Base-by-base conservation (phyloP, 2,888 invertebrate genomes). In the Rapana venosa region DNA sequence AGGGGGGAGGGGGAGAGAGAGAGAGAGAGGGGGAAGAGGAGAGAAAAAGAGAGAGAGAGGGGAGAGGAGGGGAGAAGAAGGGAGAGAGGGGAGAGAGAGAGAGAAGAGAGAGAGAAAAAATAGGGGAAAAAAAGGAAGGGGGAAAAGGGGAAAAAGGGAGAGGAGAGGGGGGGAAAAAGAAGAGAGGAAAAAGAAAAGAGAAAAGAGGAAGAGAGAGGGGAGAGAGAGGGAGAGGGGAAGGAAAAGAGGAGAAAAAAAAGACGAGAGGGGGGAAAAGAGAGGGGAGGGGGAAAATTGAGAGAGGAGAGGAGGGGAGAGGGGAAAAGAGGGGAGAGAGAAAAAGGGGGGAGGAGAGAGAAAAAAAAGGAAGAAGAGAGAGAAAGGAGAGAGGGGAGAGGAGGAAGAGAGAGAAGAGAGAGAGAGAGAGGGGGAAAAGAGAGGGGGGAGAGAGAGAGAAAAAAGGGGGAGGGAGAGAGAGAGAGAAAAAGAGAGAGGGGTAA, bases 301-400 rank as follows among this genome's bases (percentile, higher is more conserved):
- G 74, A 74, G 74, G n/a, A n/a, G n/a, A n/a, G 15, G 32, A 32
- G 32, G 35, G 32, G 35, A 11, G 17, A 32, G 79, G 17, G 79
- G 79, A 1, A 0, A 32, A 4, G 79, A 22, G 35, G 79, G 79
- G 0, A 32, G 32, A 79, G 79, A 8, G 30, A 79, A 35, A 79
- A 13, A 32, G 79, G 20, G 30, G 20, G 30, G 35, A 32, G 35
- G 22, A 32, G 87, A 85, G 56, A 90, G 35, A 84, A 22, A 61
- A 15, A 90, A n/a, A 83, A 6, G 88, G 32, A 83, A 20, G 84
- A 15, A 47, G 84, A 84, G 61, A 83, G 30, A 70, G 20, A 90
- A 8, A 83, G 30, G 88, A 17, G 66, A 26, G 81, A 22, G 56
- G 0, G 47, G 89, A 86, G 13, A 47, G 47, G 47, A 83, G 0